Percentiles rank a stretch among this genome's conserved stretches.
Evolutionary conservation across 2,797 vertebrate genomes (phyloP).

Genomic region (Cryptoprocta ferox): DNA sequence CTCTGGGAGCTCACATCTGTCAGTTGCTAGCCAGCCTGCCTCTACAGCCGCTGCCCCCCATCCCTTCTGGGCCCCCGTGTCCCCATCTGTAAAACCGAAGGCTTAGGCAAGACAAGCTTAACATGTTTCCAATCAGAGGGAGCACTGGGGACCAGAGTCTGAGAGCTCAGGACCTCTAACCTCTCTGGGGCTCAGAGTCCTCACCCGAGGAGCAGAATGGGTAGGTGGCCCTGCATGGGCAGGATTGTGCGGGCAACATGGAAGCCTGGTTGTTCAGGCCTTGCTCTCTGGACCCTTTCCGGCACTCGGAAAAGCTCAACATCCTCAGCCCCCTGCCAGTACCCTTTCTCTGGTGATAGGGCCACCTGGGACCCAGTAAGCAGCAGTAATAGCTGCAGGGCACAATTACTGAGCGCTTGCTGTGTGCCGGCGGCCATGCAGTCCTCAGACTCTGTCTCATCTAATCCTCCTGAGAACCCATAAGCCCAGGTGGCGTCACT

Average conservation of each 20-base stretch:
- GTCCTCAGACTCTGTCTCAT: background rate
- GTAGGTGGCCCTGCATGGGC: background rate
- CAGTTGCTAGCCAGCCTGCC: background rate
- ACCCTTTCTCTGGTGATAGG: background rate
- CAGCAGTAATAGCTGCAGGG: background rate
- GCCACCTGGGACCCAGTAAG: background rate
- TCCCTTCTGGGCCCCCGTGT: background rate
- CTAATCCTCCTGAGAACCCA: background rate
- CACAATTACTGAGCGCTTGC: background rate
- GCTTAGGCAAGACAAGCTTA: background rate
- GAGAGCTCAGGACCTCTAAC: background rate
- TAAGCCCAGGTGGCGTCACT: background rate
- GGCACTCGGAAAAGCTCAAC: background rate
- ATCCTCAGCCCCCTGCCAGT: fast-evolving
- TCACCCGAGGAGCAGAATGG: background rate
- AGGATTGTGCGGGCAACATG: background rate
- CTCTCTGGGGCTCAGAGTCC: background rate
- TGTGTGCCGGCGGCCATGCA: background rate
- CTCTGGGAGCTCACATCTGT: background rate
- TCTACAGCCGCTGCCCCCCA: background rate
- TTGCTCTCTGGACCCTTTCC: background rate
- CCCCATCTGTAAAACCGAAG: background rate
- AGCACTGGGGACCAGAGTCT: background rate
- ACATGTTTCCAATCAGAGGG: background rate
- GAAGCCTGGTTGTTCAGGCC: fast-evolving